Evolutionary conservation across 2,888 invertebrate species (phyloP), one percentile per base, ranked within the genome.

Genomic region (Leptopilina myrica): DNA sequence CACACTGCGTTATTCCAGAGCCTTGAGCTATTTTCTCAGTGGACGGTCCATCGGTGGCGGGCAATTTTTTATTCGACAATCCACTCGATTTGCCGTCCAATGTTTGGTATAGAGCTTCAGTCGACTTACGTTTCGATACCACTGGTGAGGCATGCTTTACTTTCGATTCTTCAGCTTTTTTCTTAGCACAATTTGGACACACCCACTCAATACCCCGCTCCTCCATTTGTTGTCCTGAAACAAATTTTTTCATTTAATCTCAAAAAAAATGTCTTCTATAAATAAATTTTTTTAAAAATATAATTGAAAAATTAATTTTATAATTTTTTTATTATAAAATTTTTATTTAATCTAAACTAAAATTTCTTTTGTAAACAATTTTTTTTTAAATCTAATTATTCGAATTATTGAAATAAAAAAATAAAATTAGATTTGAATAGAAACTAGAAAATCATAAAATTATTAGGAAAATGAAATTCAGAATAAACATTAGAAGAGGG

Each of bases 191-290:
- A 89, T 96, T 96, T 0, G 97, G 96, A 91, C 98, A 98, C 81
- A 96, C 95, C 98, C 98, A 98, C 89, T 97, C 97, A 82, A 95
- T 94, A 9, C 97, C 96, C 85, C 96, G 95, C 77, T 95, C 94
- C 91, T 98, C 98, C 97, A 98, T 98, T 92, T 97, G 96, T 87
- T 96, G 95, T 49, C 94, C 94, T 86, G 40, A 64, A 43, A n/a
- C n/a, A n/a, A 56, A 73, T 33, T 40, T 67, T 65, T 59, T 9
- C 9, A 76, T 56, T 26, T 49, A 82, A 9, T 26, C 73, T 64
- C n/a, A 56, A 76, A 53, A 33, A 9, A n/a, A 64, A 12, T 76
- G n/a, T 33, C 20, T 20, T 20, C 1, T 20, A 1, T 20, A 20
- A 20, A 20, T 20, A 20, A 20, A 20, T 1, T 20, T 20, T 20